Evolutionary conservation across 2,888 invertebrate species (phyloP), one percentile per base, ranked within the genome.

Genomic region (Agrotis segetum): DNA sequence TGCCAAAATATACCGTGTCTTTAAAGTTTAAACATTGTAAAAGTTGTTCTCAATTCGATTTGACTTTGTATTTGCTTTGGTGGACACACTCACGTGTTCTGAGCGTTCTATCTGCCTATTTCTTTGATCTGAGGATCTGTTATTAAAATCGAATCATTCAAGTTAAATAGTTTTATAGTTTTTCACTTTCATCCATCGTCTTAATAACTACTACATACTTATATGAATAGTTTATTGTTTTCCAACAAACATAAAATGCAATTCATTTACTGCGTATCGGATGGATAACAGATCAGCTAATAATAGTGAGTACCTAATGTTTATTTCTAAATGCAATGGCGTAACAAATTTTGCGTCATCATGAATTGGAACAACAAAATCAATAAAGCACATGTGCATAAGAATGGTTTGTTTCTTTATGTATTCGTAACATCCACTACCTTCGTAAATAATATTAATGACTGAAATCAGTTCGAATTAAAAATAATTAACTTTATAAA

Each of bases 281-380:
- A 74, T 24, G 17, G 1, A 16, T 34, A 44, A 47, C 11, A 53
- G 14, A 29, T 29, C 9, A 67, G 14, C 11, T 52, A 47, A 24
- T 52, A 58, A 52, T 40, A 58, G 17, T 40, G 19, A 67, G n/a
- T 7, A n/a, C n/a, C n/a, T n/a, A 47, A 40, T 47, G 14, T 40
- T 59, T 29, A 59, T 77, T 77, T 77, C 1, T 17, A 47, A 68
- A 40, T 21, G 24, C 14, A 52, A 47, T 11, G 24, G n/a, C 19
- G 50, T 50, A 9, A 50, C 40, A 0, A n/a, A 47, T 68, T 52
- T n/a, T 17, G n/a, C 7, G 13, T 40, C 9, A 13, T 53, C 6
- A 17, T 24, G 13, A 34, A 59, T 52, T 2, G 6, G 5, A 50
- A 58, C 11, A 49, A 34, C 40, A 29, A 34, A 50, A 40, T 40